Conservation (phyloP, 2,888 invertebrate genomes). For the Monopis laevigella region DNA sequence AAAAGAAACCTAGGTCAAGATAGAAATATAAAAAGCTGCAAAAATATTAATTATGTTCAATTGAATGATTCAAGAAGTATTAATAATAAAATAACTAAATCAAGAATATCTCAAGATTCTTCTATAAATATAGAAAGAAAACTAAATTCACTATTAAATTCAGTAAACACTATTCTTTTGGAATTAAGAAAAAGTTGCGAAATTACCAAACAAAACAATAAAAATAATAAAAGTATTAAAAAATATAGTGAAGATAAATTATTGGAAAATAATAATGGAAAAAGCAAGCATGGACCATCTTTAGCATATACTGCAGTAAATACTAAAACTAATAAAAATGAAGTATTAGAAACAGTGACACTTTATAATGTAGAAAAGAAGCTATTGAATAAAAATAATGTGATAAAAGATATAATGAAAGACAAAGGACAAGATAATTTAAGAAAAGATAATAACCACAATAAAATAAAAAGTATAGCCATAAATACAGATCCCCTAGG, state of each 20-base stretch:
- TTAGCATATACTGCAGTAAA: no score
- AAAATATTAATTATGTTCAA: constrained; percentile 13
- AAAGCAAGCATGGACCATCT: no score
- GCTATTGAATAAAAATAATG: not conserved
- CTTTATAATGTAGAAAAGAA: no score
- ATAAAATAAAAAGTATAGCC: constrained; percentile 31
- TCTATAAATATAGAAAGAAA: constrained; percentile 35
- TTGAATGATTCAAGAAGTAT: no score
- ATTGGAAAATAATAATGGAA: no score
- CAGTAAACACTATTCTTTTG: constrained; percentile 33
- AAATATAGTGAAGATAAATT: not conserved
- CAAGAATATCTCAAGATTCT: constrained; percentile 16
- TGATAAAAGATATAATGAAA: not conserved
- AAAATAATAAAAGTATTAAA: constrained; percentile 10
- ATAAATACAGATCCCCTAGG: constrained; percentile 54
- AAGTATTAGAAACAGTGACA: no score
- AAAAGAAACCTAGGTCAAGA: no score
- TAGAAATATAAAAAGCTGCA: constrained; percentile 14
- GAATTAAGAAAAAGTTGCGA: constrained; percentile 30
- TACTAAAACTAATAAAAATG: no score
- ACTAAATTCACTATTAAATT: constrained; percentile 32
- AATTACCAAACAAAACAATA: constrained; percentile 16
- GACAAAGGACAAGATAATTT: not conserved
- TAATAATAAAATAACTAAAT: constrained; percentile 20
- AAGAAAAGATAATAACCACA: not conserved